Evolutionary conservation across 2,888 invertebrate genomes (phyloP).

Genomic region (Marasmarcha lunaedactyla): DNA sequence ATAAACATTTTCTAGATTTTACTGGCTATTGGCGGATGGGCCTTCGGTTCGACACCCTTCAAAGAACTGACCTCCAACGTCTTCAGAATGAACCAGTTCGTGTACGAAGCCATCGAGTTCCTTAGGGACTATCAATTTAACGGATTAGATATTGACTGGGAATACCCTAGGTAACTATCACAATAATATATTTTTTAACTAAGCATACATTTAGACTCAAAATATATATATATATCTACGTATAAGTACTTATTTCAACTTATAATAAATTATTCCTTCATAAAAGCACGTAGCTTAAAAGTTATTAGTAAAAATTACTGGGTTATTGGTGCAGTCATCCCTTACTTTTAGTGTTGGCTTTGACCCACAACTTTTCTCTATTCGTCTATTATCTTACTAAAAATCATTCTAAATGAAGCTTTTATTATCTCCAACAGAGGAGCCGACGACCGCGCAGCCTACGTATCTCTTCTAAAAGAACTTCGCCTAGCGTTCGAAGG

Average conservation of each 20-base stretch:
- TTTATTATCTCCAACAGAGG: too few relatives aligned
- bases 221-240: too few relatives aligned
- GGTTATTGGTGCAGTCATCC: too few relatives aligned
- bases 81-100: slow-evolving; percentile 95
- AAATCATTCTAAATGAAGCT: too few relatives aligned
- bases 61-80: slow-evolving; percentile 92
- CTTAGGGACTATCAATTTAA: slow-evolving; percentile 91
- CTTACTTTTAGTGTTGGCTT: too few relatives aligned
- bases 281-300: too few relatives aligned
- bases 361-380: too few relatives aligned
- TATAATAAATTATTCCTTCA: too few relatives aligned
- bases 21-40: slow-evolving; percentile 95
- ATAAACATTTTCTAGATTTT: slow-evolving; percentile 69
- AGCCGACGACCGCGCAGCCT: slow-evolving; percentile 86
- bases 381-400: too few relatives aligned
- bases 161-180: slow-evolving; percentile 80
- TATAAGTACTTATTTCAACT: too few relatives aligned
- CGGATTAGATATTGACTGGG: slow-evolving; percentile 94
- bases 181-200: too few relatives aligned
- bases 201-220: not conserved
- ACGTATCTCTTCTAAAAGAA: slow-evolving; percentile 87
- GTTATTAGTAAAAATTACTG: too few relatives aligned
- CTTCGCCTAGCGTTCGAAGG: slow-evolving; percentile 92
- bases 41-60: slow-evolving; percentile 94
- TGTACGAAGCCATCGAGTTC: slow-evolving; percentile 94